Percentiles rank a stretch among this genome's conserved stretches.
These are phyloP conservation scores for Trichoplax adhaerens DNA, from an alignment of 37 sponge, comb jelly and placozoan genomes.

Conservation along the genomic window DNA sequence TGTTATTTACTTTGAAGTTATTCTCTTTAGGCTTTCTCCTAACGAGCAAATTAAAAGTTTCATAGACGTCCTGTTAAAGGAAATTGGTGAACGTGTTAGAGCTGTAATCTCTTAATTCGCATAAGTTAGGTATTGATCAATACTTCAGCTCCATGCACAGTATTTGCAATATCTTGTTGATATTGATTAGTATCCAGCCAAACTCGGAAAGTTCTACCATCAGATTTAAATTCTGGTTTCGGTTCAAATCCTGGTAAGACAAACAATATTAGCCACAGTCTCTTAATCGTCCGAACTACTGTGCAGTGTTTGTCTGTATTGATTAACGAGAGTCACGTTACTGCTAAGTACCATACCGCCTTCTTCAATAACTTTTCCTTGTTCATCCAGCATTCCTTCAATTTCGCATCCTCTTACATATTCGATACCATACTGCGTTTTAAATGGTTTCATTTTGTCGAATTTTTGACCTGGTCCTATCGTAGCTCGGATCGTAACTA, in stretches of 20 bases:
- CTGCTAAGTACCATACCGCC: conserved; percentile 12
- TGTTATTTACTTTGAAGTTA: conserved; percentile 74
- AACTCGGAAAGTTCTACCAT: conserved; percentile 63
- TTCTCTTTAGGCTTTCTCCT: conserved; percentile 96
- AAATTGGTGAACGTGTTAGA: neutral
- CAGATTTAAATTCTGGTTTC: conserved; percentile 48
- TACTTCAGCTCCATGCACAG: conserved; percentile 48
- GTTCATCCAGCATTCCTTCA: conserved; percentile 92
- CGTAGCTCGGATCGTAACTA: conserved; percentile 56
- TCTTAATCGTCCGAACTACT: too few species aligned
- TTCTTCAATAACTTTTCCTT: conserved; percentile 84
- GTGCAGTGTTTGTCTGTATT: too few species aligned
- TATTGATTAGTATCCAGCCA: conserved; percentile 97
- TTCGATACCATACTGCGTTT: conserved; percentile 42
- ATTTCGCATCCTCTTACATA: conserved; percentile 95
- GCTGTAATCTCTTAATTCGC: neutral
- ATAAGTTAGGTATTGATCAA: neutral
- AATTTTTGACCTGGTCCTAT: conserved; percentile 30
- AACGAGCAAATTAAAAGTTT: conserved; percentile 76
- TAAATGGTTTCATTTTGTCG: conserved; percentile 38
- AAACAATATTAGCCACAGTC: too few species aligned
- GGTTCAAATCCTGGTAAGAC: conserved; percentile 39
- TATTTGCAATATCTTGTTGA: conserved; percentile 64
- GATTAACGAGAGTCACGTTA: too few species aligned
- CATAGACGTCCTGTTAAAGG: conserved; percentile 65